phyloP scores from a whole-genome alignment of 2,888 invertebrate species.

The Pyrrhosoma nymphula region DNA sequence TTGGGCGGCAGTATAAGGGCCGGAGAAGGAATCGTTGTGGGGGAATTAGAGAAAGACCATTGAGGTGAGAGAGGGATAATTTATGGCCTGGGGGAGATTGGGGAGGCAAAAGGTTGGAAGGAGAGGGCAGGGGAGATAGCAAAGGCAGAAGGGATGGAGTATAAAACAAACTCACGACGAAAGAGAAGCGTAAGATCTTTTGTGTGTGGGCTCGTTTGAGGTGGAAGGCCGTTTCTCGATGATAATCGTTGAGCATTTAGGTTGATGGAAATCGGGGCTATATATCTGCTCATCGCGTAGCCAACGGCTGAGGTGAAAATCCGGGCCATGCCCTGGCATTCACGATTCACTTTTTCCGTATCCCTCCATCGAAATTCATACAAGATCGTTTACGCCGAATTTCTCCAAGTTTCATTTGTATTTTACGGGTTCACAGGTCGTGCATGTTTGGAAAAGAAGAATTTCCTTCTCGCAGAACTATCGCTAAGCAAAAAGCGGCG shows the following conservation, averaged over 20 bases:
- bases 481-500: not conserved
- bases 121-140: not conserved
- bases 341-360: not conserved
- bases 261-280: conserved; percentile 7
- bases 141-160: not conserved
- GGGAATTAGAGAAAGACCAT: conserved; percentile 8
- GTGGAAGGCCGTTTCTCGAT: not conserved
- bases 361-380: not conserved
- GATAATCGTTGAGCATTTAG: not conserved
- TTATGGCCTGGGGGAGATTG: not conserved
- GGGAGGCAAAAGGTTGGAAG: not conserved
- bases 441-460: not conserved
- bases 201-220: not conserved
- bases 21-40: not conserved
- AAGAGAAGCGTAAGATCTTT: not conserved
- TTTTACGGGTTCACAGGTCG: not conserved
- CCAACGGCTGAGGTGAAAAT: not conserved
- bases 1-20: not conserved
- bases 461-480: not conserved
- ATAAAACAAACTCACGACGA: not conserved
- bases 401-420: not conserved
- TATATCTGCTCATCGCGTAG: not conserved
- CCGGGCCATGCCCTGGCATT: not conserved
- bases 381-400: not conserved
- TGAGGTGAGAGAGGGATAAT: conserved; percentile 7